These are phyloP conservation scores for Lampris megalopsis DNA, from an alignment of 2,113 vertebrate species.

Conservation along the genomic window DNA sequence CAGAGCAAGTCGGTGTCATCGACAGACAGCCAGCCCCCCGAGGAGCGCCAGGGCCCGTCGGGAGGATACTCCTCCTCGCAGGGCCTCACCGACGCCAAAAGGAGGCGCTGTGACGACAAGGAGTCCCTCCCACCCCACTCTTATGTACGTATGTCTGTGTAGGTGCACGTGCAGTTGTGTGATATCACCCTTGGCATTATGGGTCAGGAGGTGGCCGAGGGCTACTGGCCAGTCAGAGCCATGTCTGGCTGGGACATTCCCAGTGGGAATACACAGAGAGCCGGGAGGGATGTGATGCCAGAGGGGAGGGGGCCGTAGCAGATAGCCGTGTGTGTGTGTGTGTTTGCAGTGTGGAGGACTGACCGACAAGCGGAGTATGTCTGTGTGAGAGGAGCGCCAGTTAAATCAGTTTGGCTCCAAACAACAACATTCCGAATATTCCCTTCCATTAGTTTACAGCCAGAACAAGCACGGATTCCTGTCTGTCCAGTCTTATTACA, in stretches of 20 bases:
- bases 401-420: constrained; percentile 68
- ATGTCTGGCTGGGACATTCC: constrained; percentile 64
- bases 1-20: constrained; percentile 86
- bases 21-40: constrained; percentile 82
- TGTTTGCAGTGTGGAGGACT: constrained; percentile 69
- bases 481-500: constrained; percentile 43
- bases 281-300: constrained; percentile 61
- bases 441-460: constrained; percentile 51
- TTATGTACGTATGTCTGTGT: constrained; percentile 80
- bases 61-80: constrained; percentile 86
- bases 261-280: constrained; percentile 48
- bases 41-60: constrained; percentile 88
- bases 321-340: constrained; percentile 69
- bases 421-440: constrained; percentile 59
- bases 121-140: constrained; percentile 83
- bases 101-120: constrained; percentile 93
- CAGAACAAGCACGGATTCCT: constrained; percentile 41
- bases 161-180: constrained; percentile 2
- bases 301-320: constrained; percentile 57
- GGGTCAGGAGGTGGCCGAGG: constrained; percentile 35
- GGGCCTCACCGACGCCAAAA: constrained; percentile 85
- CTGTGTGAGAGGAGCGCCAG: constrained; percentile 55
- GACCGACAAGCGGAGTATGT: constrained; percentile 68
- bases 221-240: constrained; percentile 48
- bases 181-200: constrained; percentile 40